Conservation (phyloP, 2,888 invertebrate genomes). For the Ormyrus pomaceus region DNA sequence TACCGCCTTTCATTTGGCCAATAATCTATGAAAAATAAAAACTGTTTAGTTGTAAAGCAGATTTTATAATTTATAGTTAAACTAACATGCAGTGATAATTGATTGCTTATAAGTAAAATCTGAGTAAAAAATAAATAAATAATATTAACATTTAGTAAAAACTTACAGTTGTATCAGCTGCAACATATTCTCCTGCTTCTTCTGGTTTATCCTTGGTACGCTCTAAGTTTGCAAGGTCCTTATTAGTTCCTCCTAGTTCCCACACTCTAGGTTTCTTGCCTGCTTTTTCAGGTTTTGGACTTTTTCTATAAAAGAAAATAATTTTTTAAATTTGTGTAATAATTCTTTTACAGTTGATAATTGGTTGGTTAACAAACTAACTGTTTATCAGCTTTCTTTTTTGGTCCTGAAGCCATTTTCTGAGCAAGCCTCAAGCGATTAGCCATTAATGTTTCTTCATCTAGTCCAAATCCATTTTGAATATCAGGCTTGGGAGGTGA, state of each 20-base stretch:
- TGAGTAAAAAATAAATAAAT: too few relatives aligned
- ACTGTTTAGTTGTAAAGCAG: too few relatives aligned
- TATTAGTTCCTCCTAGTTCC: conserved; percentile 89
- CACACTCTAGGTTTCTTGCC: conserved; percentile 94
- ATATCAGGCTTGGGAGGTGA: conserved; percentile 70
- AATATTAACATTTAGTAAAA: too few relatives aligned
- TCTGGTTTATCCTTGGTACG: conserved; percentile 87
- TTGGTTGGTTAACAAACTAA: conserved; percentile 66
- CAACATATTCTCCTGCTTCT: conserved; percentile 79
- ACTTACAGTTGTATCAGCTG: conserved; percentile 81
- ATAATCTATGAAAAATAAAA: conserved; percentile 79
- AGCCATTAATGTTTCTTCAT: conserved; percentile 84
- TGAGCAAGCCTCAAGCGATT: conserved; percentile 89
- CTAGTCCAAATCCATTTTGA: conserved; percentile 69
- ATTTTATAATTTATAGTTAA: too few relatives aligned
- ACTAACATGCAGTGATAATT: too few relatives aligned
- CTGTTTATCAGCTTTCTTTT: conserved; percentile 80
- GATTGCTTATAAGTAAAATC: too few relatives aligned
- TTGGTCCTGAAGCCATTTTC: conserved; percentile 81
- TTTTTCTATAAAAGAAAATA: conserved; percentile 75
- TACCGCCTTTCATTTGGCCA: conserved; percentile 89
- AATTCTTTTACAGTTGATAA: conserved; percentile 66
- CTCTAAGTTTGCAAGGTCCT: conserved; percentile 88
- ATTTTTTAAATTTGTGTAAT: conserved; percentile 68
- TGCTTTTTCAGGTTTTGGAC: conserved; percentile 80